These are phyloP conservation scores for Anolis carolinensis DNA, from an alignment of 2,113 vertebrate genomes.

Conservation along the genomic window DNA sequence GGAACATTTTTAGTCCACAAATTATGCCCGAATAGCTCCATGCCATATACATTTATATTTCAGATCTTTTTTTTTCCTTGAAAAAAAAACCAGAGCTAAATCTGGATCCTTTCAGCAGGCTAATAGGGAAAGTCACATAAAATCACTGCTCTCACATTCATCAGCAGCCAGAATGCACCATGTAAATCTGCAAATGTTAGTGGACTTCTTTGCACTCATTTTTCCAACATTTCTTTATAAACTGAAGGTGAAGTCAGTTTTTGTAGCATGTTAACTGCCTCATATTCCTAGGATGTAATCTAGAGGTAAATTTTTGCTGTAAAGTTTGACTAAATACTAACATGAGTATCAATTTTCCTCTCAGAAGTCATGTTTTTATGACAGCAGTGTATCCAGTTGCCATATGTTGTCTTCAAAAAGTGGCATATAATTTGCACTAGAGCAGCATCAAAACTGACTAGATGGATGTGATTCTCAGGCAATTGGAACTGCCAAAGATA, in stretches of 20 bases:
- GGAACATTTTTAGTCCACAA: conserved; percentile 13
- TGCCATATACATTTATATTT: neutral
- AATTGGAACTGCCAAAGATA: neutral
- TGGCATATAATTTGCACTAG: neutral
- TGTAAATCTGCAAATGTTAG: neutral
- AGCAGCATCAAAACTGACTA: conserved; percentile 2
- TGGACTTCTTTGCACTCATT: neutral
- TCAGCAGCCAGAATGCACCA: neutral
- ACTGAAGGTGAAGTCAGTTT: neutral
- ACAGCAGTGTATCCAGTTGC: neutral
- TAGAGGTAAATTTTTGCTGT: neutral
- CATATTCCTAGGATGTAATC: neutral
- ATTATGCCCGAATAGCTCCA: neutral
- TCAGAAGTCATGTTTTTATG: conserved; percentile 5
- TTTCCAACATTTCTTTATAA: neutral
- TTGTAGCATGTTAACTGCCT: neutral
- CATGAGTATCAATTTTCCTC: neutral
- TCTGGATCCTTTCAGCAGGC: neutral
- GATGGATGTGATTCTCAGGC: neutral
- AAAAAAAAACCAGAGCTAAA: neutral
- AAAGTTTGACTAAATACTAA: conserved; percentile 7
- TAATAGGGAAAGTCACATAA: neutral
- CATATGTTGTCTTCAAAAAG: neutral
- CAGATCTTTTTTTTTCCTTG: conserved; percentile 13
- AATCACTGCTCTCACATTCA: conserved; percentile 1